Percentiles rank a stretch among this genome's conserved stretches.
phyloP scores from a whole-genome alignment of 2,797 vertebrate genomes.

The Thaleichthys pacificus region DNA sequence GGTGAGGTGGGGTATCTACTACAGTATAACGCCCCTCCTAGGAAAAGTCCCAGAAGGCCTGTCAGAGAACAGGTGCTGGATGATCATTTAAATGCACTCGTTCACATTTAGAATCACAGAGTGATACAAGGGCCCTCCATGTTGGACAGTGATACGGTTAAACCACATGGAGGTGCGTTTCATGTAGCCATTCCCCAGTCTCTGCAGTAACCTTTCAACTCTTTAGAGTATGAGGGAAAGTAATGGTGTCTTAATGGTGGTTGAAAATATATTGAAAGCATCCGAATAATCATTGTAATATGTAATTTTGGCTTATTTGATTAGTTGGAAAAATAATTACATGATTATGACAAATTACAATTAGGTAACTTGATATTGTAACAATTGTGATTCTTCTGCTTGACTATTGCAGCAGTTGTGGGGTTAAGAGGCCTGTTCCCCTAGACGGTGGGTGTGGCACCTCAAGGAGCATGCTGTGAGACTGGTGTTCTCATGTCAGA shows the following conservation, averaged over 20 bases:
- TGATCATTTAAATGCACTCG: slow-evolving; percentile 7
- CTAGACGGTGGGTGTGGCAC: slow-evolving; percentile 65
- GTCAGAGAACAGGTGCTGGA: slow-evolving; percentile 24
- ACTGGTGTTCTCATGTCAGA: too few relatives aligned
- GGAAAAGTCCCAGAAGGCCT: not conserved
- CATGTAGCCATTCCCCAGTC: slow-evolving; percentile 2
- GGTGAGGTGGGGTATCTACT: not conserved
- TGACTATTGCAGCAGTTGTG: not conserved
- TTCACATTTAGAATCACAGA: slow-evolving; percentile 7
- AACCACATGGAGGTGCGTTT: slow-evolving; percentile 5
- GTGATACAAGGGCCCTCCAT: slow-evolving; percentile 1
- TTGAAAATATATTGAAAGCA: not conserved
- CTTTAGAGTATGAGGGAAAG: not conserved
- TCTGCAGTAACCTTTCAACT: not conserved
- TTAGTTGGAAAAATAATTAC: not conserved
- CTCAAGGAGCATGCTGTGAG: not conserved
- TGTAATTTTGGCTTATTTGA: not conserved
- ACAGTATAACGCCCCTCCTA: not conserved
- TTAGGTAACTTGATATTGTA: not conserved
- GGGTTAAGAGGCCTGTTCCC: not conserved
- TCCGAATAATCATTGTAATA: not conserved
- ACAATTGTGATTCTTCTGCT: not conserved
- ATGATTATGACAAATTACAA: not conserved
- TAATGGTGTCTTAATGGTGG: not conserved
- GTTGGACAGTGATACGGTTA: not conserved